These are phyloP conservation scores for Hypothenemus hampei DNA, from an alignment of 1,140 invertebrate genomes.

Conservation along the genomic window DNA sequence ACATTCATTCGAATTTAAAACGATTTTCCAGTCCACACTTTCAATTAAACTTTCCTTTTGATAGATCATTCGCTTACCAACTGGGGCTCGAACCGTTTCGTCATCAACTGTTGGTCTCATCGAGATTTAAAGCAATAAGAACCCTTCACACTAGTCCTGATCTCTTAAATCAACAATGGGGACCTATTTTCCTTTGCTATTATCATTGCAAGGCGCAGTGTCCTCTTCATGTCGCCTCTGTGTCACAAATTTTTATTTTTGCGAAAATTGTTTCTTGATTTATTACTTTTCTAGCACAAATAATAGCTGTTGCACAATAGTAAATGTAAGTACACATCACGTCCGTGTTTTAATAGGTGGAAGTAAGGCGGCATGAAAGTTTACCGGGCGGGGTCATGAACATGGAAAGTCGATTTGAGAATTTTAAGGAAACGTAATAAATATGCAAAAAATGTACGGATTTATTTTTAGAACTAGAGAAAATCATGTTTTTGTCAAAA, in stretches of 20 bases:
- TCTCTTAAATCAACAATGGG: constrained; percentile 31
- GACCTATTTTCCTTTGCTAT: constrained; percentile 25
- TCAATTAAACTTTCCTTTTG: constrained; percentile 17
- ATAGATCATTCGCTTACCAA: background rate
- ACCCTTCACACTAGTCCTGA: constrained; percentile 28
- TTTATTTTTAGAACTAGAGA: too few species aligned
- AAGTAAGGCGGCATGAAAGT: too few species aligned
- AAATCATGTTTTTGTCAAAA: too few species aligned
- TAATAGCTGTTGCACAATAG: too few species aligned
- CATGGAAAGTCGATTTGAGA: too few species aligned
- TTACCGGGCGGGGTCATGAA: too few species aligned
- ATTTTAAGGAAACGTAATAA: too few species aligned
- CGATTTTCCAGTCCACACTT: constrained; percentile 4
- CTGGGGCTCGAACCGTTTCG: constrained; percentile 13
- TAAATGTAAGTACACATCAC: background rate
- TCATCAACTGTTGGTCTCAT: constrained; percentile 19
- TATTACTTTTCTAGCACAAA: too few species aligned
- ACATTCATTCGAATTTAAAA: too few species aligned
- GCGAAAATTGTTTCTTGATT: too few species aligned
- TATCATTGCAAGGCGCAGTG: constrained; percentile 16
- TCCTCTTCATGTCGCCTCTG: constrained; percentile 13
- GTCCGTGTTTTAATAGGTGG: too few species aligned
- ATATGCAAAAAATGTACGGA: too few species aligned
- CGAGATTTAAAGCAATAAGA: constrained; percentile 22
- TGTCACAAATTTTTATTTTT: constrained; percentile 3